Percentiles rank a stretch among this genome's conserved stretches.
These are phyloP conservation scores for Neostethus bicornis DNA, from an alignment of 2,797 vertebrate species.

Conservation along the genomic window DNA sequence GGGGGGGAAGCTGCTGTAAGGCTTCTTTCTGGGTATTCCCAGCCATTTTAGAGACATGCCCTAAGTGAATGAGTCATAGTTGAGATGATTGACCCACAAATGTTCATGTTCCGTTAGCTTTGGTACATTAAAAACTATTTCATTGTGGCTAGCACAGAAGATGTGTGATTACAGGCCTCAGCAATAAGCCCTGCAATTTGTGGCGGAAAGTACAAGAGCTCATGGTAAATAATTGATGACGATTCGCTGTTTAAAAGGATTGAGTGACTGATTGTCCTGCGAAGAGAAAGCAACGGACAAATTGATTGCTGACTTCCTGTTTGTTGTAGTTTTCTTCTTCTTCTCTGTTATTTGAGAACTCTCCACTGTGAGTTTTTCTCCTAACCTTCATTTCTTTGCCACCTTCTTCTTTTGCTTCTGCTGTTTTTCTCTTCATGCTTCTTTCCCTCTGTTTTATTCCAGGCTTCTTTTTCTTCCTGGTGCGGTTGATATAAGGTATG, in stretches of 20 bases:
- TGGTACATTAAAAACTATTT: too few species aligned
- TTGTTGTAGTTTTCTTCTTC: constrained; percentile 11
- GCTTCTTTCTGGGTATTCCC: constrained; percentile 7
- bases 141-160: constrained; percentile 28
- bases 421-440: constrained; percentile 10
- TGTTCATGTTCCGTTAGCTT: constrained; percentile 46
- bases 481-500: constrained; percentile 58
- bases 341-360: too few species aligned
- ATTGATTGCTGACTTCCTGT: neutral
- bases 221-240: constrained; percentile 58
- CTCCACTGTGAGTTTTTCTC: constrained; percentile 3
- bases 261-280: constrained; percentile 16
- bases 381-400: constrained; percentile 14
- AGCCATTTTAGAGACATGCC: constrained; percentile 35
- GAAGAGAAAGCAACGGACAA: constrained; percentile 3
- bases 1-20: too few species aligned
- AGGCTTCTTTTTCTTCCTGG: constrained; percentile 19
- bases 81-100: constrained; percentile 18
- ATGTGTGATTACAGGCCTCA: constrained; percentile 59
- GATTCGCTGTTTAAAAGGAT: constrained; percentile 43
- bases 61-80: constrained; percentile 22
- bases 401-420: constrained; percentile 32
- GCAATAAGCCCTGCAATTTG: constrained; percentile 57
- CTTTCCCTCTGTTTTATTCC: constrained; percentile 16
- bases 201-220: constrained; percentile 55